Evolutionary conservation across 2,113 vertebrate species (phyloP).

Genomic region (Empidonax traillii): DNA sequence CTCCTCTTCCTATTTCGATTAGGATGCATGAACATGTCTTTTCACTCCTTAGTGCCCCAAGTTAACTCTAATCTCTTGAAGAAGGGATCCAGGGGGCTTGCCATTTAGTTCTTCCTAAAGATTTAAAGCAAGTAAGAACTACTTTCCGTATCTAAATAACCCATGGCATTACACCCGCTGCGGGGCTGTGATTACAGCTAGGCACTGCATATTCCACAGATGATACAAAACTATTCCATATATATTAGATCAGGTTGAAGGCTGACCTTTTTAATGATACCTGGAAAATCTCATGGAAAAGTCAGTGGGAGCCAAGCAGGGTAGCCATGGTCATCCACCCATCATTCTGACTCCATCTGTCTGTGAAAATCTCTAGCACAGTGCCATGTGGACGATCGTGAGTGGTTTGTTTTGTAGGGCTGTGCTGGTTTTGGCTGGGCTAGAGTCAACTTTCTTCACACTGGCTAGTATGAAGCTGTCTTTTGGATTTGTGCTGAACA

Average conservation of each 20-base stretch:
- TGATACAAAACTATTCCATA: neutral
- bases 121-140: neutral
- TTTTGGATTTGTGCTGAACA: neutral
- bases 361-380: neutral
- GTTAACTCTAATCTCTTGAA: neutral
- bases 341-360: neutral
- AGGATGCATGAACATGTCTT: neutral
- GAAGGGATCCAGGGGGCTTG: neutral
- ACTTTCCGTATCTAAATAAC: neutral
- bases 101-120: neutral
- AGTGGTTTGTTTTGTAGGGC: neutral
- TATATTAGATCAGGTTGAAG: neutral
- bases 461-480: neutral
- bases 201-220: neutral
- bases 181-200: neutral
- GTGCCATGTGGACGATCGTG: neutral
- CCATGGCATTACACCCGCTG: neutral
- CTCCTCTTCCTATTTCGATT: neutral
- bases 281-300: neutral
- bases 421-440: neutral
- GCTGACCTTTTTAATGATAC: neutral
- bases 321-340: too few relatives aligned
- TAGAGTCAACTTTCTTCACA: neutral
- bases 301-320: neutral
- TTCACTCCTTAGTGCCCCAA: neutral